Conservation (phyloP, 2,113 vertebrate species). For the Antigone vipio region DNA sequence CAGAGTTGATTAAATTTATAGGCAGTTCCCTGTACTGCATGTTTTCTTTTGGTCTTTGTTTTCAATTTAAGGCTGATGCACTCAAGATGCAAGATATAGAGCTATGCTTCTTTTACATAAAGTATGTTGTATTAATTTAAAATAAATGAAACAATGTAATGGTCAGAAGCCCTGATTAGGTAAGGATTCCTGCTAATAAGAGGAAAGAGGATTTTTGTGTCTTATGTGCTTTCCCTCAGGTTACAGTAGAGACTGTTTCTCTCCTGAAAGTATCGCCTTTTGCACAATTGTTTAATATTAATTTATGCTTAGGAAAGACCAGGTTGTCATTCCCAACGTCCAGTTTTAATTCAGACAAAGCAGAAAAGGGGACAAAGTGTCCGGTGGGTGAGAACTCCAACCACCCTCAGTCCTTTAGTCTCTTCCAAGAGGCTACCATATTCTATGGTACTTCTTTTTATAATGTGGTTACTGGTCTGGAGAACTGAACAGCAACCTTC, state of each 20-base stretch:
- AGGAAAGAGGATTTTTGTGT: neutral
- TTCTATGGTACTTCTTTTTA: neutral
- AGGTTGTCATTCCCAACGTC: neutral
- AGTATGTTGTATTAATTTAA: neutral
- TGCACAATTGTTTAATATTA: neutral
- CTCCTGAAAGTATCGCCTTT: neutral
- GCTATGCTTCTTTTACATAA: neutral
- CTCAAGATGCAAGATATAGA: neutral
- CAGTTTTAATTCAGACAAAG: neutral
- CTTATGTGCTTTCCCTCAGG: neutral
- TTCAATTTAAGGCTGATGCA: neutral
- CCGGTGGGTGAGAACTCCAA: neutral
- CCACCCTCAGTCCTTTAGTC: neutral
- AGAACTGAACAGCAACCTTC: neutral
- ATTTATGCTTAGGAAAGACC: neutral
- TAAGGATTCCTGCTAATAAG: neutral
- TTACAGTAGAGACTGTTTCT: neutral
- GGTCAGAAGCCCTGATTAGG: neutral
- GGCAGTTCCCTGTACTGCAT: neutral
- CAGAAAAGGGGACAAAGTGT: neutral
- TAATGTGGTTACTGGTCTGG: neutral
- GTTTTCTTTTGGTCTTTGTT: neutral
- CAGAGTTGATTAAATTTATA: constrained; percentile 3
- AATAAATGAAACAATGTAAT: neutral
- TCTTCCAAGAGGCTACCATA: neutral